Evolutionary conservation across 2,113 vertebrate genomes (phyloP), one percentile per base, ranked within the genome.

Genomic region (Proteles cristata): DNA sequence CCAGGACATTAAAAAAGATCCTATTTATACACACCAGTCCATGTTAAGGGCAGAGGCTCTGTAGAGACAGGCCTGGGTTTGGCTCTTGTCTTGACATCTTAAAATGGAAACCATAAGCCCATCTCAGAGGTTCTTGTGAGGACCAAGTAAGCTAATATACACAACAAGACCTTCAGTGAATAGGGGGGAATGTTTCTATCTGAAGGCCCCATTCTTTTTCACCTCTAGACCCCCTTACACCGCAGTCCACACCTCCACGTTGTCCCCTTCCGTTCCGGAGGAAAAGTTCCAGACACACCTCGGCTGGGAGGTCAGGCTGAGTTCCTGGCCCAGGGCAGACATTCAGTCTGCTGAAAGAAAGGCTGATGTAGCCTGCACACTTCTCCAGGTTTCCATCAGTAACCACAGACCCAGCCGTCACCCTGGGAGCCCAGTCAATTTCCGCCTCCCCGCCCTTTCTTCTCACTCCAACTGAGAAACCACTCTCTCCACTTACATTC

Each of bases 401-500:
- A 96, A 97, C 97, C 97, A 83, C 97, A 97, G 87, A 71, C 96
- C 84, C 43, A 0, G 96, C 65, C 93, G 45, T 90, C 89, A 79
- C 88, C 93, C 90, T 0, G 0, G 63, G 81, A 96, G 85, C 93
- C 76, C 80, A 81, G 96, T 93, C 97, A 95, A 58, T 79, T 96
- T 97, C 86, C 79, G 76, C 79, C 88, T 88, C 21, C 73, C 76
- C 39, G 39, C 39, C 39, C 95, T 98, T 97, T 94, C 89, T 98
- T 97, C 97, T 93, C 68, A 45, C 63, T 97, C 98, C 96, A 97
- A 58, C 69, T 33, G n/a, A 96, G 82, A 95, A 97, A 97, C 96
- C 89, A 93, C 96, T 88, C 86, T 96, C 81, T 91, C 53, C 43
- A 45, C 53, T 82, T 77, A 93, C 93, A 94, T 82, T 77, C 79